Base-by-base conservation (phyloP, 2,113 vertebrate genomes). In the Dromaius novaehollandiae region DNA sequence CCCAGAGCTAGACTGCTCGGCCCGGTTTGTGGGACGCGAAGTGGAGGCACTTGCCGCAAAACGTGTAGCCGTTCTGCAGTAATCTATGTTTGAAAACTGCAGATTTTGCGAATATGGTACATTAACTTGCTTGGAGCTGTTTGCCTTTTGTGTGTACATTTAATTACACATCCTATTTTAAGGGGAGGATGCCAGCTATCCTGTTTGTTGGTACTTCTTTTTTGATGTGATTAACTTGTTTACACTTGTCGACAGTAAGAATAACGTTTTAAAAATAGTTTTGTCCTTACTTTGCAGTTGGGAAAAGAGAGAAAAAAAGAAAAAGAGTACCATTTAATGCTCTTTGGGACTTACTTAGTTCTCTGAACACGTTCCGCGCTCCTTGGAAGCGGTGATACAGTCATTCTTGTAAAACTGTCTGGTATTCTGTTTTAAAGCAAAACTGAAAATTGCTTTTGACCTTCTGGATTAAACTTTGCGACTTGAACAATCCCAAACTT, bases 91-190 rank as follows among this genome's bases (percentile, higher is more conserved):
- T 56, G 61, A 13, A 24, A 34, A 68, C 5, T 17, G 25, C 18
- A 2, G 0, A 2, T 64, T 38, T 30, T 6, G 3, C 51, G 21
- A 0, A 13, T 82, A 21, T 64, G 36, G 9, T 81, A 8, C 3
- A 0, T 12, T 60, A 60, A 60, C 32, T 17, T 60, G 18, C 56
- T 34, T 60, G 7, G 34, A 11, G 10, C n/a, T 63, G 78, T 24
- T 42, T 21, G n/a, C 60, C 36, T 22, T 30, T 89, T 50, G 22
- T 21, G 9, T 84, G 44, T 79, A 55, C 16, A 19, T 70, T 36
- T 24, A 82, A 36, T 21, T 61, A 65, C 13, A 7, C 24, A 2
- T 63, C 16, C 1, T n/a, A 28, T 61, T 75, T 84, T 55, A 66
- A 82, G 36, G 26, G 40, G 77, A 78, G 11, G 8, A 1, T 56